Evolutionary conservation across 2,113 vertebrate species (phyloP).

Genomic region (Chitala chitala): DNA sequence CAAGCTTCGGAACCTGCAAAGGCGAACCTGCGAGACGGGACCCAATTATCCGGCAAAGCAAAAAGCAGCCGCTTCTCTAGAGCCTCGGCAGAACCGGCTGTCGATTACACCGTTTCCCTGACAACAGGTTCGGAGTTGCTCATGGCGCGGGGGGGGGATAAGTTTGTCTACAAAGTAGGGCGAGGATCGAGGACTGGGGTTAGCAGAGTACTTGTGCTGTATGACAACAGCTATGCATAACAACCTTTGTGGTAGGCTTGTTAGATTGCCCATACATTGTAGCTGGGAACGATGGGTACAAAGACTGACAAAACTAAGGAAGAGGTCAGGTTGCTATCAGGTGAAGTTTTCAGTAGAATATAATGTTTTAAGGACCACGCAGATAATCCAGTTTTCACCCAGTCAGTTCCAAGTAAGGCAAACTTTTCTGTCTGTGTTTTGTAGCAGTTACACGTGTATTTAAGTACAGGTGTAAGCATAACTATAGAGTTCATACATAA

Average conservation of each 20-base stretch:
- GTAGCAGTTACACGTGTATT: neutral
- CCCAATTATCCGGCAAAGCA: conserved; percentile 88
- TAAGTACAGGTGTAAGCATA: neutral
- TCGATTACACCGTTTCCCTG: conserved; percentile 87
- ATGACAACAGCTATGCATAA: neutral
- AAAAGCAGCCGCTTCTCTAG: conserved; percentile 84
- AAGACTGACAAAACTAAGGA: neutral
- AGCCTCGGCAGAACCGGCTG: conserved; percentile 80
- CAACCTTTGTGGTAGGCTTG: neutral
- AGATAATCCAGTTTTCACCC: neutral
- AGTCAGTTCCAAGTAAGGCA: neutral
- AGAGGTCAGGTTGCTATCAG: neutral
- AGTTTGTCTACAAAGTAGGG: neutral
- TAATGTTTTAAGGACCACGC: neutral
- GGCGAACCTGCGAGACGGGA: conserved; percentile 86
- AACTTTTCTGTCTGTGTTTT: neutral
- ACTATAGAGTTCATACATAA: too few species aligned
- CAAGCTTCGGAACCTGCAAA: conserved; percentile 79
- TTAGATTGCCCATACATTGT: neutral
- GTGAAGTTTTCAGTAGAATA: neutral
- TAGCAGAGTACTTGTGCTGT: neutral
- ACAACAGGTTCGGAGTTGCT: conserved; percentile 71
- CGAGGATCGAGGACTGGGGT: neutral
- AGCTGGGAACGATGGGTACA: neutral
- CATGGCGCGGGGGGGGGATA: conserved; percentile 40